A percentile compares a stretch with the other conserved stretches of the same genome.
Evolutionary conservation across 2,888 invertebrate species (phyloP).

Genomic region (Drosophila subquinaria): DNA sequence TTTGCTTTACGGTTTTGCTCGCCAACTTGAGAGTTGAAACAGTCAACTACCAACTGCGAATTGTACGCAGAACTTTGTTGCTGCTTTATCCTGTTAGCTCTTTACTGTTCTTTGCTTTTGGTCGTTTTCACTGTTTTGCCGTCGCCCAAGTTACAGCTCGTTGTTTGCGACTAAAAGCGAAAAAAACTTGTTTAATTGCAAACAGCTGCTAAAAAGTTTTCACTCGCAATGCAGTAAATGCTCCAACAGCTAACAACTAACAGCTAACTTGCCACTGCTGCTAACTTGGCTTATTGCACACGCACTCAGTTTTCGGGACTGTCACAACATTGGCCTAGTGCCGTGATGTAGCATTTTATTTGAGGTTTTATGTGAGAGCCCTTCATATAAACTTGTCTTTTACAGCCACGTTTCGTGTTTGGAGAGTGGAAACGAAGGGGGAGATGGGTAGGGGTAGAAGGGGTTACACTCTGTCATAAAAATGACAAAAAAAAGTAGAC

Average conservation of each 20-base stretch:
- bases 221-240: constrained; percentile 56
- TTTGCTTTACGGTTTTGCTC: constrained; percentile 39
- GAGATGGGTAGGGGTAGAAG: background rate
- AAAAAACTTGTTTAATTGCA: constrained; percentile 75
- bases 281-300: constrained; percentile 47
- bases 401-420: constrained; percentile 40
- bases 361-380: constrained; percentile 64
- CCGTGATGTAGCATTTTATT: constrained; percentile 68
- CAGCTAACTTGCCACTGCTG: constrained; percentile 14
- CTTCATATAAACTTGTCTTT: constrained; percentile 71
- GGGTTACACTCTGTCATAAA: constrained; percentile 36
- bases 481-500: constrained; percentile 26
- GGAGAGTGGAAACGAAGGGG: background rate
- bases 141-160: constrained; percentile 4
- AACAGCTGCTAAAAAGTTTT: constrained; percentile 65
- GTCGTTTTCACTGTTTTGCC: constrained; percentile 1
- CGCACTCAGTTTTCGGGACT: constrained; percentile 18
- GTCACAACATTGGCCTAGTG: constrained; percentile 54
- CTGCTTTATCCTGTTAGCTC: constrained; percentile 28
- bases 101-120: constrained; percentile 33
- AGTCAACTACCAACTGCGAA: constrained; percentile 28
- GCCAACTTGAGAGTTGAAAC: constrained; percentile 24
- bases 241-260: constrained; percentile 37
- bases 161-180: constrained; percentile 8
- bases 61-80: constrained; percentile 44